Evolutionary conservation across 1,140 invertebrate genomes (phyloP).

Genomic region (Trichomalopsis sarcophagae): DNA sequence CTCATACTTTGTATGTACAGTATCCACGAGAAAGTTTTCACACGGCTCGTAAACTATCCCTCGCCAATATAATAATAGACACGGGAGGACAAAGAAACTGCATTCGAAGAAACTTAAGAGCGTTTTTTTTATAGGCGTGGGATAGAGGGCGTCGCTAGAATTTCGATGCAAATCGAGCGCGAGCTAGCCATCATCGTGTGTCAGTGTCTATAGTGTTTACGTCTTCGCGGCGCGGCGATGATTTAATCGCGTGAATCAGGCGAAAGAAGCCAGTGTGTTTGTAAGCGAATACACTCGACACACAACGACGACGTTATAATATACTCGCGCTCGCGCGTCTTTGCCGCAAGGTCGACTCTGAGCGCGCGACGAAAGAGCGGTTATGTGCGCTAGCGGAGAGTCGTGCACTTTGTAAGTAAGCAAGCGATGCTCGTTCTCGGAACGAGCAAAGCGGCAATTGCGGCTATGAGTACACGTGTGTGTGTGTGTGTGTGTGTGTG

Average conservation of each 20-base stretch:
- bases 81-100: not conserved
- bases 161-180: not conserved
- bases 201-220: not conserved
- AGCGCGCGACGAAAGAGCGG: not conserved
- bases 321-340: not conserved
- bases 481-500: not conserved
- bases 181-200: too few relatives aligned
- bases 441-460: not conserved
- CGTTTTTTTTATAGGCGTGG: not conserved
- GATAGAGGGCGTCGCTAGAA: not conserved
- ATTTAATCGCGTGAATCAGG: conserved; percentile 30
- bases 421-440: not conserved
- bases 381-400: not conserved
- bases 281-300: not conserved
- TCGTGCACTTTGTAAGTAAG: not conserved
- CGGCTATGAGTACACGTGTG: not conserved
- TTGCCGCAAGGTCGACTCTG: not conserved
- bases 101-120: too few relatives aligned
- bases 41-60: not conserved
- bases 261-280: not conserved
- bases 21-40: not conserved
- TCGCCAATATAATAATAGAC: too few relatives aligned
- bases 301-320: not conserved
- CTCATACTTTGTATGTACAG: not conserved
- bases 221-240: not conserved